Evolutionary conservation across 2,797 vertebrate species (phyloP).

Genomic region (Sebastes reedi): DNA sequence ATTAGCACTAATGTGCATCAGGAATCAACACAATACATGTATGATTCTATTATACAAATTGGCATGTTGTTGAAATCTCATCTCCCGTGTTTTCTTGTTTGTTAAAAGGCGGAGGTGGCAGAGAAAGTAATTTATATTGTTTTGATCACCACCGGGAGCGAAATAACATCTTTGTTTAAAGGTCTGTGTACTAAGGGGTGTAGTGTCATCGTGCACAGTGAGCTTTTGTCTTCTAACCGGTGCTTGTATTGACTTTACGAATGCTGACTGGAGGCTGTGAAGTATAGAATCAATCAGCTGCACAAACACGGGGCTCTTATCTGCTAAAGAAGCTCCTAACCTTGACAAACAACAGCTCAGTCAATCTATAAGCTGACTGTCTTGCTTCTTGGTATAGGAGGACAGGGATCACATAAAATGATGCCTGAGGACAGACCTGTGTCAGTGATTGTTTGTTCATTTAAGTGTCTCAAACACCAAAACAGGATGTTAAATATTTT

Average conservation of each 20-base stretch:
- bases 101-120: slow-evolving; percentile 1
- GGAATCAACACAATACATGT: slow-evolving; percentile 16
- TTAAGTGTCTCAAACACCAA: slow-evolving; percentile 9
- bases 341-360: slow-evolving; percentile 50
- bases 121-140: slow-evolving; percentile 16
- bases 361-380: slow-evolving; percentile 27
- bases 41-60: slow-evolving; percentile 30
- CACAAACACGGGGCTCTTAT: slow-evolving; percentile 56
- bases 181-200: slow-evolving; percentile 3
- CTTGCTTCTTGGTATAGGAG: not conserved
- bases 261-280: slow-evolving; percentile 52
- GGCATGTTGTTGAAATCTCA: slow-evolving; percentile 31
- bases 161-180: slow-evolving; percentile 3
- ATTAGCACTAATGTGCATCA: slow-evolving; percentile 34
- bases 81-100: slow-evolving; percentile 11
- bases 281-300: slow-evolving; percentile 61
- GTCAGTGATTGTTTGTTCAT: not conserved
- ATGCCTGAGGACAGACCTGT: not conserved
- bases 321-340: slow-evolving; percentile 35
- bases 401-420: slow-evolving; percentile 1
- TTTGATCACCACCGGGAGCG: slow-evolving; percentile 28
- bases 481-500: not conserved
- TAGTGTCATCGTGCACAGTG: slow-evolving; percentile 7
- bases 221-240: slow-evolving; percentile 48
- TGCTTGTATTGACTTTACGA: slow-evolving; percentile 49